Evolutionary conservation across 2,113 vertebrate genomes (phyloP).

Genomic region (Aldabrachelys gigantea): DNA sequence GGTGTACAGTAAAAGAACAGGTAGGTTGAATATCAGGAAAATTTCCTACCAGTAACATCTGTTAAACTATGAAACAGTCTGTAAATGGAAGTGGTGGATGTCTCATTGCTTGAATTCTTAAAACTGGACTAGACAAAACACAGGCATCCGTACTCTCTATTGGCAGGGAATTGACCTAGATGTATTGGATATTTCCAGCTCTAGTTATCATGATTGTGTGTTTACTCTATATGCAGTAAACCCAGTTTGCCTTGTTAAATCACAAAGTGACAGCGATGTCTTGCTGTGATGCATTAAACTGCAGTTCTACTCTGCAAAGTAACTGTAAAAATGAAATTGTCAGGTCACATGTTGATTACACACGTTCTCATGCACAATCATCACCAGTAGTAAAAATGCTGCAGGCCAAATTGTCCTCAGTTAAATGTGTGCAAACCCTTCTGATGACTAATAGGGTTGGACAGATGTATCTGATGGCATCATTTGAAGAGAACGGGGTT

Average conservation of each 20-base stretch:
- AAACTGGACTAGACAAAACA: neutral
- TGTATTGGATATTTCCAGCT: neutral
- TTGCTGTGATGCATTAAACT: neutral
- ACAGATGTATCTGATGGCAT: slow-evolving; percentile 17
- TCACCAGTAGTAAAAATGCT: neutral
- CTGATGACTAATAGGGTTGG: slow-evolving; percentile 29
- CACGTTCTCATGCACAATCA: neutral
- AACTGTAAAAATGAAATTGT: neutral
- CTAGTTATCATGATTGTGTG: neutral
- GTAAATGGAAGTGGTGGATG: neutral
- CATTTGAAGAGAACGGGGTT: neutral
- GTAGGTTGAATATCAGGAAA: neutral
- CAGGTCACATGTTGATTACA: neutral
- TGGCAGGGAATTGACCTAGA: neutral
- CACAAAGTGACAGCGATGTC: neutral
- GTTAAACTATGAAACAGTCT: neutral
- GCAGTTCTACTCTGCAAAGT: neutral
- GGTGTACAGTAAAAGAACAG: neutral
- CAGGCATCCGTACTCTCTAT: neutral
- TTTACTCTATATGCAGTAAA: neutral
- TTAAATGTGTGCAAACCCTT: slow-evolving; percentile 33
- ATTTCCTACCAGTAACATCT: neutral
- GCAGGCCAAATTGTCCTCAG: slow-evolving; percentile 3
- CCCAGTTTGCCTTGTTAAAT: neutral
- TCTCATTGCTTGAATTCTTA: neutral